Conservation (phyloP, 2,888 invertebrate species). For the Homarus gammarus region DNA sequence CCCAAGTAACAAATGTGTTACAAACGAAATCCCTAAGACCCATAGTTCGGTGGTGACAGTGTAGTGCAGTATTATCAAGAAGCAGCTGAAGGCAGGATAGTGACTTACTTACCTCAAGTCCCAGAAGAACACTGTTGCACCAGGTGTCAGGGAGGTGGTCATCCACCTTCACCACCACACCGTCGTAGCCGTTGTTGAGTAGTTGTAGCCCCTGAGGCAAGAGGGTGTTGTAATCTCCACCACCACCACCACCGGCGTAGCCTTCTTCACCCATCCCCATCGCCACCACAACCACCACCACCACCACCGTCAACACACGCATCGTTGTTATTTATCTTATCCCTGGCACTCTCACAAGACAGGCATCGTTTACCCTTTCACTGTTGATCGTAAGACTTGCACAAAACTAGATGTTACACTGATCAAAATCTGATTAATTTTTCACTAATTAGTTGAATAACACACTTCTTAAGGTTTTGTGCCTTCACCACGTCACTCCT, state of each 20-base stretch:
- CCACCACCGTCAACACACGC: slow-evolving; percentile 42
- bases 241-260: slow-evolving; percentile 17
- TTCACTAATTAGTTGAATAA: background rate
- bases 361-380: slow-evolving; percentile 6
- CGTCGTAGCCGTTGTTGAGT: slow-evolving; percentile 53
- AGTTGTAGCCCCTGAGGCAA: slow-evolving; percentile 30
- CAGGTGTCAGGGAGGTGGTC: slow-evolving; percentile 52
- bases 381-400: background rate
- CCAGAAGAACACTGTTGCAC: slow-evolving; percentile 35
- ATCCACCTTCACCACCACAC: slow-evolving; percentile 53
- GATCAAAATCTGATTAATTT: background rate
- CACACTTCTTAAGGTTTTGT: background rate
- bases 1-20: too few relatives aligned
- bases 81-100: too few relatives aligned
- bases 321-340: background rate
- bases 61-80: too few relatives aligned
- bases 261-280: slow-evolving; percentile 22
- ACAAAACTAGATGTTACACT: too few relatives aligned
- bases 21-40: too few relatives aligned
- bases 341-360: slow-evolving; percentile 19
- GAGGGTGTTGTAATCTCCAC: background rate
- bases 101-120: slow-evolving; percentile 44
- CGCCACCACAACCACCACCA: slow-evolving; percentile 44
- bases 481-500: background rate
- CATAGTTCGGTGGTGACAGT: too few relatives aligned